Evolutionary conservation across 92 coral and sea anemone genomes (phyloP), one percentile per base, ranked within the genome.

Genomic region (Porites lobata): DNA sequence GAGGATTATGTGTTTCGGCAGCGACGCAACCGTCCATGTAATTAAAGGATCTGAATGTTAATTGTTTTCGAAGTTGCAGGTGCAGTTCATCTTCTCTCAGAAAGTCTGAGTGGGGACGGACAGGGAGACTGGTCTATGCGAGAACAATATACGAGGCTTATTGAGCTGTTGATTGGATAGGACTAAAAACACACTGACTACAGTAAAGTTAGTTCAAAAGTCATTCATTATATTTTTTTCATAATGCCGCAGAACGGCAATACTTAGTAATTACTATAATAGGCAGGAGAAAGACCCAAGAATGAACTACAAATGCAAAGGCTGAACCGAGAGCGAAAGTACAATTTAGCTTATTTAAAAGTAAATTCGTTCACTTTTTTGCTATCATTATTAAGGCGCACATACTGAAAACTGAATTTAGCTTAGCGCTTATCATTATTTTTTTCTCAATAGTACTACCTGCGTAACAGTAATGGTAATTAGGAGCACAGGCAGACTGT

Each of bases 41-140:
- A 73, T 75, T 61, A 20, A 47, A 50, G 72, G 73, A 38, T 38
- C 47, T 38, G 51, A 64, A 63, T 73, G 80, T 62, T 73, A 69
- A 82, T 82, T 74, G 52, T 62, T 72, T 47, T 51, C 72, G 13
- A 62, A 24, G 17, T 22, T 50, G 81, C 87, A 84, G 87, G 87
- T 84, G 87, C 73, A 62, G 9, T 63, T 72, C 51, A 50, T 13
- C 9, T 83, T 13, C 26, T 72, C 21, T 0, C 19, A 52, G 6
- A 10, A 57, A 7, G 80, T 22, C 65, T 54, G 6, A 38, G 47
- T 4, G 47, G 29, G 77, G 13, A 56, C 0, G 3, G 61, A 56
- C 47, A 0, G 54, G 76, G 9, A 66, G 76, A 17, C 9, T 11
- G 63, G 19, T 54, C 11, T 51, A 29, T 11, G n/a, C 11, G 72